Percentiles rank a stretch among this genome's conserved stretches.
phyloP scores from a whole-genome alignment of 1,140 invertebrate species.

The Drosophila simulans region DNA sequence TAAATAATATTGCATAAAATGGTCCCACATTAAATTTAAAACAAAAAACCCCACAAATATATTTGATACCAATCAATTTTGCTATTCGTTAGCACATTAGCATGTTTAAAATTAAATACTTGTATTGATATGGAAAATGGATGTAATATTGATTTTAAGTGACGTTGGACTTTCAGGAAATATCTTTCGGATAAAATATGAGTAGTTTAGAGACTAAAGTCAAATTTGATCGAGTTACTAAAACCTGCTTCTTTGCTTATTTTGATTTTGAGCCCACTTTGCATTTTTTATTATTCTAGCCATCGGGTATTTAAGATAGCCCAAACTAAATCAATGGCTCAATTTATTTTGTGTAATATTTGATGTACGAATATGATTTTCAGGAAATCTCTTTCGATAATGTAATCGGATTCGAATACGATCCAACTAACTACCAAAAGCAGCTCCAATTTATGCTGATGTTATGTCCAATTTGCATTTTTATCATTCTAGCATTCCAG shows the following conservation, averaged over 20 bases:
- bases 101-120: too few relatives aligned
- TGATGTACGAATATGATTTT: neutral
- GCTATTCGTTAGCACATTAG: too few relatives aligned
- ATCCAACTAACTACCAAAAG: neutral
- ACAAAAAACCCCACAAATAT: too few relatives aligned
- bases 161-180: neutral
- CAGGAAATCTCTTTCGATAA: neutral
- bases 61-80: too few relatives aligned
- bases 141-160: too few relatives aligned
- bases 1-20: too few relatives aligned
- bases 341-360: too few relatives aligned
- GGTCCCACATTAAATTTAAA: too few relatives aligned
- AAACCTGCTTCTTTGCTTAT: neutral
- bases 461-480: neutral
- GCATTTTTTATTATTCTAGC: too few relatives aligned
- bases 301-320: too few relatives aligned
- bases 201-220: neutral
- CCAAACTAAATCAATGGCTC: too few relatives aligned
- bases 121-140: too few relatives aligned
- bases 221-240: neutral
- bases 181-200: neutral
- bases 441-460: neutral
- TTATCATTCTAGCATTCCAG: neutral
- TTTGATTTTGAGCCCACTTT: neutral
- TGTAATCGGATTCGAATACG: neutral